Evolutionary conservation across 2,888 invertebrate genomes (phyloP).

Genomic region (Callyntrura guangdongensis): DNA sequence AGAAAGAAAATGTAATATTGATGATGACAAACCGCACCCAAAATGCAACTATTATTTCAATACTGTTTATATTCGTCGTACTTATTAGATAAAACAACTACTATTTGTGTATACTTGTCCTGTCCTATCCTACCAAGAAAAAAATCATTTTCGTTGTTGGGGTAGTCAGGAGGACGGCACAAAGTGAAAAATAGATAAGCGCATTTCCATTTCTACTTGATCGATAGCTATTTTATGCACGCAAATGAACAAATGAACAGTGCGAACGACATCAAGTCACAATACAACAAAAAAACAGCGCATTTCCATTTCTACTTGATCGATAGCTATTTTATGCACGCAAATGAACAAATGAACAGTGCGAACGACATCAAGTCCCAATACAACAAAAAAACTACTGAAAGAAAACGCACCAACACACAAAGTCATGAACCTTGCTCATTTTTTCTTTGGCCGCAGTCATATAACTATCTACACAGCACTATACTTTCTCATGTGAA

Average conservation of each 20-base stretch:
- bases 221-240: conserved; percentile 28
- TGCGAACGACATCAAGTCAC: conserved; percentile 42
- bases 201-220: conserved; percentile 38
- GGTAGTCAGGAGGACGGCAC: conserved; percentile 36
- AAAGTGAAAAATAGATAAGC: neutral
- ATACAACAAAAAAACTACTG: conserved; percentile 29
- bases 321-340: conserved; percentile 31
- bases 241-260: conserved; percentile 71
- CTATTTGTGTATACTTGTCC: too few species aligned
- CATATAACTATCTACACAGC: neutral
- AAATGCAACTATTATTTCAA: conserved; percentile 18
- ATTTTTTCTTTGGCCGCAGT: neutral
- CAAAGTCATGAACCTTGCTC: neutral
- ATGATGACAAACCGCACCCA: conserved; percentile 77
- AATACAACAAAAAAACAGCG: conserved; percentile 29
- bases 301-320: conserved; percentile 34
- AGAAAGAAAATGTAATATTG: conserved; percentile 71
- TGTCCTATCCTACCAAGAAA: neutral
- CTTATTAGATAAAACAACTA: neutral
- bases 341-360: conserved; percentile 70
- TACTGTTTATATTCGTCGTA: neutral
- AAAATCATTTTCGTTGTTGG: conserved; percentile 50
- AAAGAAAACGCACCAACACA: neutral
- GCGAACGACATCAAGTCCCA: conserved; percentile 40
- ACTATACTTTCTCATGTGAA: too few species aligned